These are phyloP conservation scores for Strix uralensis DNA, from an alignment of 2,113 vertebrate genomes.

Conservation along the genomic window DNA sequence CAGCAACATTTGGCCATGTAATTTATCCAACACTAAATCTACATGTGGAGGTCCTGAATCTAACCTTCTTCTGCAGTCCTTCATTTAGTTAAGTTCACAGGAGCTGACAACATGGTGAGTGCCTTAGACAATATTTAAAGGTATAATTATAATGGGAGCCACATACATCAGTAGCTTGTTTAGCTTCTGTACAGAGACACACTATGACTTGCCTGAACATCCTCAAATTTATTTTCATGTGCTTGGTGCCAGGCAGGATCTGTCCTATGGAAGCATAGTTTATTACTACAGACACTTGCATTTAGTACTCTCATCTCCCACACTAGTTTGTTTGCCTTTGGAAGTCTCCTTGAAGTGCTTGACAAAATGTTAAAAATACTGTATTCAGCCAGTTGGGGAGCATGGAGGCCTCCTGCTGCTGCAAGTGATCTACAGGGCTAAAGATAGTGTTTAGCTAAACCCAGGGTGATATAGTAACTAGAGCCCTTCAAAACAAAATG, in stretches of 20 bases:
- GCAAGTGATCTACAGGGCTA: conserved; percentile 4
- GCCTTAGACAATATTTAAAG: not conserved
- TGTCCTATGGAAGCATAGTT: not conserved
- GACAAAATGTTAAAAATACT: not conserved
- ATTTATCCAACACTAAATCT: not conserved
- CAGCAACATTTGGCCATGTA: not conserved
- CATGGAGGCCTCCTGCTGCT: not conserved
- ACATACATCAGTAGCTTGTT: not conserved
- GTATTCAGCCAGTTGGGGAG: not conserved
- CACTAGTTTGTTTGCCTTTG: conserved; percentile 12
- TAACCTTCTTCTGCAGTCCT: not conserved
- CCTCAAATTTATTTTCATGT: not conserved
- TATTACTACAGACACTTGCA: not conserved
- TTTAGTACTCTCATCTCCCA: not conserved
- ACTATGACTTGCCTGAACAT: not conserved
- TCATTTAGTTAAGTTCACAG: not conserved
- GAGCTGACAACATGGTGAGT: not conserved
- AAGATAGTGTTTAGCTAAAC: conserved; percentile 39
- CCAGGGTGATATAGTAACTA: not conserved
- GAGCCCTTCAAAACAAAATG: conserved; percentile 21
- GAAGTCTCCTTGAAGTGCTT: conserved; percentile 35
- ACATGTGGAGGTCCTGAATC: not conserved
- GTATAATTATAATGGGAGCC: not conserved
- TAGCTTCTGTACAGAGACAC: not conserved
- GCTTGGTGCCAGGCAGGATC: not conserved